A percentile compares a stretch with the other conserved stretches of the same genome.
Conservation (phyloP, 2,888 invertebrate genomes). For the Himalopsyche anomala region DNA sequence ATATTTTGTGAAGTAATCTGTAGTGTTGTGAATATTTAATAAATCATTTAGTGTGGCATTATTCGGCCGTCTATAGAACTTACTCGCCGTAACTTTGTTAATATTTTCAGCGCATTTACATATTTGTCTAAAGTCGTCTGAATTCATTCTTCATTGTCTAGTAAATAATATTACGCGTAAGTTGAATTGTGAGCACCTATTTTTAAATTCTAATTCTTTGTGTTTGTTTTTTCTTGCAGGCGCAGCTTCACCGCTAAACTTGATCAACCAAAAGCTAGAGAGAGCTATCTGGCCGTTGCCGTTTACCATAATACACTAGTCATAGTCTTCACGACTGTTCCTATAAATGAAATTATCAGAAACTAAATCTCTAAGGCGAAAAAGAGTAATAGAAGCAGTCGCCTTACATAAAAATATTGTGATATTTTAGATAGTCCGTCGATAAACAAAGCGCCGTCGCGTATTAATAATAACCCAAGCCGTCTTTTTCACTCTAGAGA, state of each 20-base stretch:
- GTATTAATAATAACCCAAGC: constrained; percentile 1
- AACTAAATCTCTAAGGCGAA: not conserved
- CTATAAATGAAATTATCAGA: constrained; percentile 29
- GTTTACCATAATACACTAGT: not conserved
- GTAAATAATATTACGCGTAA: too few relatives aligned
- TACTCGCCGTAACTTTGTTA: too few relatives aligned
- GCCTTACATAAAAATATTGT: constrained; percentile 16
- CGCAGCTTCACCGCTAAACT: constrained; percentile 14
- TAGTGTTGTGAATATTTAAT: too few relatives aligned
- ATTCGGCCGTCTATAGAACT: too few relatives aligned
- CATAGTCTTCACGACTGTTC: constrained; percentile 11
- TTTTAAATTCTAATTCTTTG: not conserved
- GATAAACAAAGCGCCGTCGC: constrained; percentile 4
- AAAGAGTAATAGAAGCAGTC: not conserved
- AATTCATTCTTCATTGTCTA: too few relatives aligned
- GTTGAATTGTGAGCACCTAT: not conserved
- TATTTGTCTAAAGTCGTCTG: too few relatives aligned
- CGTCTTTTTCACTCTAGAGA: not conserved
- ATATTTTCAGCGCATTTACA: too few relatives aligned
- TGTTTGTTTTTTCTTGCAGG: constrained; percentile 1
- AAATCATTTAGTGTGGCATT: too few relatives aligned
- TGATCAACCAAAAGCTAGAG: not conserved
- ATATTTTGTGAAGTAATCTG: too few relatives aligned
- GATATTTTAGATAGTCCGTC: constrained; percentile 33
- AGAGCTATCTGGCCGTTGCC: not conserved